Base-by-base conservation (phyloP, 64 coral and sea anemone genomes). In the Pocillopora verrucosa region DNA sequence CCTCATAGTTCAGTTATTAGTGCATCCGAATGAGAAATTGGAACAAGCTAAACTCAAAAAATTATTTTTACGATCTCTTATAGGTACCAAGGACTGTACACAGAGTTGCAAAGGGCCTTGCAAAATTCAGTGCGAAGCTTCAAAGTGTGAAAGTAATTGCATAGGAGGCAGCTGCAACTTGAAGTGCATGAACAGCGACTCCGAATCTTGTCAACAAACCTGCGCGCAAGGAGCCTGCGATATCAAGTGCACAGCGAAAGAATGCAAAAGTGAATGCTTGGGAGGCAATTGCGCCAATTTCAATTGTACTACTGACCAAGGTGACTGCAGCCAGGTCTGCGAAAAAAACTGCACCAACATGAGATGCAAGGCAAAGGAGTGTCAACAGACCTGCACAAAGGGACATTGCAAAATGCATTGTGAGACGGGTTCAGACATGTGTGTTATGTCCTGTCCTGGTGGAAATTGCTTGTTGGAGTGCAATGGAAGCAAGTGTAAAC, bases 41-140 rank as follows among this genome's bases (percentile, higher is more conserved):
- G 19, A 25, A 25, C 25, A 19, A 22, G 19, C 6, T 20, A 67
- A 67, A 16, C 5, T 20, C 19, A 22, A 20, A 7, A 20, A 67
- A 67, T 67, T 67, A 20, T 6, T 10, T 24, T 70, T 70, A 30
- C 13, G 51, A 26, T 26, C 9, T 16, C 15, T 72, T 72, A 15
- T 65, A 85, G 82, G 41, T 16, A 20, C 82, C 11, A 19, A 41
- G 22, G 82, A 85, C 20, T 85, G 82, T 38, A 72, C 37, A 56
- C 82, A 85, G 15, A 65, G 70, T 57, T 85, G 82, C 22, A 85
- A 85, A 26, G 82, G 82, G 26, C 82, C 82, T 24, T 85, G 82
- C 65, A 85, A 12, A 63, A 85, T 85, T 37, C 67, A 85, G 25
- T 85, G 82, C 61, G 82, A 57, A 26, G 82, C 82, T n/a, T 72